Evolutionary conservation across 2,888 invertebrate species (phyloP).

Genomic region (Brenthis ino): DNA sequence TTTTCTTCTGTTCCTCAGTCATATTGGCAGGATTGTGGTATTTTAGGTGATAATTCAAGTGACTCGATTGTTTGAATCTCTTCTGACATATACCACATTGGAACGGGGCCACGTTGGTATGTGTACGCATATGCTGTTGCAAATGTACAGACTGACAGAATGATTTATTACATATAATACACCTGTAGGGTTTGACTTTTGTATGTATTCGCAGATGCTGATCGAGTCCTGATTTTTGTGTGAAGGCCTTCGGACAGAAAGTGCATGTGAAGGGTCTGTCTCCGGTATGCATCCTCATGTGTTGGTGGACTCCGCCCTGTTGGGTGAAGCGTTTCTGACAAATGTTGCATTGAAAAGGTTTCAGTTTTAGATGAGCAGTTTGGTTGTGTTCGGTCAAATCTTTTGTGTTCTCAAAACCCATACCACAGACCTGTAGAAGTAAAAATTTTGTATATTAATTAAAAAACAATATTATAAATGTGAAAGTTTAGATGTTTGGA

Average conservation of each 20-base stretch:
- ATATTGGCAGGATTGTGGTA: constrained; percentile 60
- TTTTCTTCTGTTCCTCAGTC: constrained; percentile 56
- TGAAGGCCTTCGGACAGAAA: constrained; percentile 69
- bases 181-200: constrained; percentile 67
- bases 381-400: constrained; percentile 58
- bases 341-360: constrained; percentile 64
- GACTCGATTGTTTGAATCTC: constrained; percentile 70
- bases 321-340: constrained; percentile 72
- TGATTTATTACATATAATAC: constrained; percentile 67
- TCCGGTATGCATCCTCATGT: constrained; percentile 69
- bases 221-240: constrained; percentile 73
- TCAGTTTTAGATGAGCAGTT: constrained; percentile 58
- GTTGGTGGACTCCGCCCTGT: constrained; percentile 66
- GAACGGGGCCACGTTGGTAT: constrained; percentile 72
- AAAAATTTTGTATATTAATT: too few species aligned
- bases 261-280: constrained; percentile 69
- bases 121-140: constrained; percentile 74
- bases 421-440: constrained; percentile 57
- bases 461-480: too few species aligned
- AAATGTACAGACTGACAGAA: constrained; percentile 72
- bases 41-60: constrained; percentile 70
- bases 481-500: too few species aligned
- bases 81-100: constrained; percentile 68
- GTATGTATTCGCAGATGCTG: constrained; percentile 74
- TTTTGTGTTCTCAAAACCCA: constrained; percentile 51